Evolutionary conservation across 2,888 invertebrate species (phyloP), one percentile per base, ranked within the genome.

Genomic region (Harpagoxenus sublaevis): DNA sequence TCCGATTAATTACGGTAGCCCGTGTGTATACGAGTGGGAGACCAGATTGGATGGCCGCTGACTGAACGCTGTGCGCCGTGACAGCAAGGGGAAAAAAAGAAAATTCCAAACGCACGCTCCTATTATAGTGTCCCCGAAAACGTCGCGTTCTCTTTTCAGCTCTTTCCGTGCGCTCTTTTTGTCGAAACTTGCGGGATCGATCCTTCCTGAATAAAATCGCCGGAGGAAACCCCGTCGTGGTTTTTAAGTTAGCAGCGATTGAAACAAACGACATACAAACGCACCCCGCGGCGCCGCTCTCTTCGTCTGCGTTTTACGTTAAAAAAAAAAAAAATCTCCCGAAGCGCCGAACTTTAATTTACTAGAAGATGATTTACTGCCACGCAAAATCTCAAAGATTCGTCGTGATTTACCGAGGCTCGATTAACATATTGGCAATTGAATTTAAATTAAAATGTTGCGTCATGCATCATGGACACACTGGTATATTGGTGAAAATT

Each of bases 1-100:
- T 86, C 82, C 86, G 81, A 86, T 86, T 86, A 86, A 86, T 86
- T 86, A 86, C 86, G 84, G 51, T 63, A 66, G 62, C 57, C 79
- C 74, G 48, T 55, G 28, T 78, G 48, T 55, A 18, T 78, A 78
- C 68, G 55, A 55, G 48, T 75, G 77, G 70, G 48, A 77, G 35
- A 39, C 74, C 60, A 84, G 86, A 86, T 86, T 86, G 86, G 81
- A 86, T 81, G 84, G 68, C 57, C 55, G 68, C 23, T 78, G 77
- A 62, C 79, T 74, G 85, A 82, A 70, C 39, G 78, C 18, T 15
- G 55, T 3, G 45, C 39, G 45, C 39, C 45, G 35, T 6, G 31
- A 45, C 4, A 45, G 31, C 8, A 8, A 3, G 18, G 9, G 12
- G 3, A 31, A 23, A 45, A 48, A 15, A 62, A 66, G 31, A 48